Percentiles rank a stretch among this genome's conserved stretches.
These are phyloP conservation scores for Acanthococcus lagerstroemiae DNA, from an alignment of 2,888 invertebrate genomes.

Conservation along the genomic window DNA sequence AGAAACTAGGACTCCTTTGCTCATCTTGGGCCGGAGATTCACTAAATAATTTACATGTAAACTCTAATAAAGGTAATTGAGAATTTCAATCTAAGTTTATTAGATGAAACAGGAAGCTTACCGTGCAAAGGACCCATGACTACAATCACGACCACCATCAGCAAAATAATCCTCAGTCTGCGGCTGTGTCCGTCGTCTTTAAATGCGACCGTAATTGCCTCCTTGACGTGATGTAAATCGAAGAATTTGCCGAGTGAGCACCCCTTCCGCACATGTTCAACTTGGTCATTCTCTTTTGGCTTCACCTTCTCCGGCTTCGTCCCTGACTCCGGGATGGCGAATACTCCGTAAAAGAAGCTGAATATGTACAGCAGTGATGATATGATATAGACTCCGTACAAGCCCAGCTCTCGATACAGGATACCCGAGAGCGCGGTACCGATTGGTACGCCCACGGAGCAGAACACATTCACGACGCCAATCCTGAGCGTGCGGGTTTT, in stretches of 20 bases:
- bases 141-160: slow-evolving; percentile 72
- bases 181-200: slow-evolving; percentile 65
- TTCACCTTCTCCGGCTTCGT: not conserved
- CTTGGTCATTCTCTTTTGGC: not conserved
- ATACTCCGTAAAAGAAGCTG: slow-evolving; percentile 63
- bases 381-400: slow-evolving; percentile 71
- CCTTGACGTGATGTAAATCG: slow-evolving; percentile 62
- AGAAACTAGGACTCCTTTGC: no score
- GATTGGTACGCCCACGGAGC: slow-evolving; percentile 76
- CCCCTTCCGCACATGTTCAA: slow-evolving; percentile 38
- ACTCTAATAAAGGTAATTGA: no score
- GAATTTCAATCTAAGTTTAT: no score
- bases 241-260: slow-evolving; percentile 58
- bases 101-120: slow-evolving; percentile 44
- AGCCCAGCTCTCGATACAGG: slow-evolving; percentile 44
- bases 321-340: slow-evolving; percentile 53
- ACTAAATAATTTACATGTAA: no score
- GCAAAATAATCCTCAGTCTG: slow-evolving; percentile 59
- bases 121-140: slow-evolving; percentile 78
- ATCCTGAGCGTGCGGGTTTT: slow-evolving; percentile 75
- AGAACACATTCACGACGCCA: slow-evolving; percentile 78
- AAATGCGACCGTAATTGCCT: slow-evolving; percentile 70
- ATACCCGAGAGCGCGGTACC: slow-evolving; percentile 83
- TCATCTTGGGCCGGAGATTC: no score
- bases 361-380: slow-evolving; percentile 64